These are phyloP conservation scores for Pocota personata DNA, from an alignment of 2,888 invertebrate genomes.

Conservation along the genomic window DNA sequence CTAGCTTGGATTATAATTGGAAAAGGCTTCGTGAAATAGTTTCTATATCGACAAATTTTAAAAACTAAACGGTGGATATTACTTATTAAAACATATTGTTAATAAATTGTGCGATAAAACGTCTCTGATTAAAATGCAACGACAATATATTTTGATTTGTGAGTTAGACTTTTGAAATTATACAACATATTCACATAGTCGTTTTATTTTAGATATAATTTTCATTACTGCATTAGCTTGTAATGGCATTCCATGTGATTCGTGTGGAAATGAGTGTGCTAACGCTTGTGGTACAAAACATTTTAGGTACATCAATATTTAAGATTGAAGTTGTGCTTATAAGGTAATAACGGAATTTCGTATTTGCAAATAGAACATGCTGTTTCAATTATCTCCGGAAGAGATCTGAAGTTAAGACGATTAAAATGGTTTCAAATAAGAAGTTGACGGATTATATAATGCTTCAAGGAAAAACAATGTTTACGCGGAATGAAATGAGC, in stretches of 20 bases:
- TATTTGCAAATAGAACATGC: conserved; percentile 83
- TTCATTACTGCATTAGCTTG: conserved; percentile 68
- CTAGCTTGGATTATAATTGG: not conserved
- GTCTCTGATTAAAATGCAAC: conserved; percentile 20
- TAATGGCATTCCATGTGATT: conserved; percentile 84
- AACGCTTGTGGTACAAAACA: conserved; percentile 87
- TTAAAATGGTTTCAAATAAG: conserved; percentile 78
- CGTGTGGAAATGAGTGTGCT: conserved; percentile 86
- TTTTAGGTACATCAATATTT: conserved; percentile 82
- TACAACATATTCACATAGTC: not conserved
- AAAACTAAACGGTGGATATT: not conserved
- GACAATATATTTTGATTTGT: conserved; percentile 36
- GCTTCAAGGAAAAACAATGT: conserved; percentile 79
- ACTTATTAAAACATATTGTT: not conserved
- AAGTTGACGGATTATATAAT: conserved; percentile 80
- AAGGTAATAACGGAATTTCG: not conserved
- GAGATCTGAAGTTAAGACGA: conserved; percentile 81
- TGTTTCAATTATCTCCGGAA: conserved; percentile 88
- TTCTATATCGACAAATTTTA: conserved; percentile 4
- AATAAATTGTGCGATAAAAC: not conserved
- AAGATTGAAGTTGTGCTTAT: not conserved
- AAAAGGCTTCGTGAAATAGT: not conserved
- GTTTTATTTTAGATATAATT: conserved; percentile 22
- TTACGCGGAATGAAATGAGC: conserved; percentile 77
- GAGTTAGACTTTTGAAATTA: not conserved